Percentiles rank a stretch among this genome's conserved stretches.
Evolutionary conservation across 2,888 invertebrate species (phyloP).

Genomic region (Teinopalpus imperialis): DNA sequence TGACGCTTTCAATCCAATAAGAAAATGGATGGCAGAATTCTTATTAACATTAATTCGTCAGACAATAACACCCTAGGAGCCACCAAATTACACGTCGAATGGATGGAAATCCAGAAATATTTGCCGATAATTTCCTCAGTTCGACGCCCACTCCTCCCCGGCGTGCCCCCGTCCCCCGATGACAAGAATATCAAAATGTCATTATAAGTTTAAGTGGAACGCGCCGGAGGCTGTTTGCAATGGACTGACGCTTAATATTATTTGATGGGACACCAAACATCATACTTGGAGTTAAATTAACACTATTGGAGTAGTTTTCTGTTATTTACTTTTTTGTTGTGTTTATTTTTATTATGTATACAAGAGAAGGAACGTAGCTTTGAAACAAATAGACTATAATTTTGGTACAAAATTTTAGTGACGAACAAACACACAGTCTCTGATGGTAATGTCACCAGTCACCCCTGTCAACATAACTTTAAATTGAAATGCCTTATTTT

Average conservation of each 20-base stretch:
- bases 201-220: conserved; percentile 73
- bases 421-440: too few relatives aligned
- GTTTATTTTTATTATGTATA: too few relatives aligned
- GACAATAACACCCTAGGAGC: conserved; percentile 65
- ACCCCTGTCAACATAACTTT: too few relatives aligned
- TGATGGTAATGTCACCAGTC: too few relatives aligned
- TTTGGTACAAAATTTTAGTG: too few relatives aligned
- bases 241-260: conserved; percentile 49
- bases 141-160: conserved; percentile 28
- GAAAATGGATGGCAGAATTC: conserved; percentile 41
- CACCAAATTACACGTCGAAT: conserved; percentile 75
- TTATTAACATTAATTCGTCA: conserved; percentile 63
- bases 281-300: conserved; percentile 32
- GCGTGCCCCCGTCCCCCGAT: conserved; percentile 39
- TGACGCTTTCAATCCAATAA: conserved; percentile 47
- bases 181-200: conserved; percentile 79
- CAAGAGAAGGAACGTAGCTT: too few relatives aligned
- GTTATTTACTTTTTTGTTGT: background rate
- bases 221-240: conserved; percentile 49
- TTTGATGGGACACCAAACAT: conserved; percentile 49
- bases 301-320: conserved; percentile 1
- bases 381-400: too few relatives aligned
- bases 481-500: too few relatives aligned
- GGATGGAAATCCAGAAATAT: conserved; percentile 72
- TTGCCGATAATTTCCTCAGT: conserved; percentile 48